phyloP scores from a whole-genome alignment of 2,888 invertebrate species.

The Drosophila stalkeri region DNA sequence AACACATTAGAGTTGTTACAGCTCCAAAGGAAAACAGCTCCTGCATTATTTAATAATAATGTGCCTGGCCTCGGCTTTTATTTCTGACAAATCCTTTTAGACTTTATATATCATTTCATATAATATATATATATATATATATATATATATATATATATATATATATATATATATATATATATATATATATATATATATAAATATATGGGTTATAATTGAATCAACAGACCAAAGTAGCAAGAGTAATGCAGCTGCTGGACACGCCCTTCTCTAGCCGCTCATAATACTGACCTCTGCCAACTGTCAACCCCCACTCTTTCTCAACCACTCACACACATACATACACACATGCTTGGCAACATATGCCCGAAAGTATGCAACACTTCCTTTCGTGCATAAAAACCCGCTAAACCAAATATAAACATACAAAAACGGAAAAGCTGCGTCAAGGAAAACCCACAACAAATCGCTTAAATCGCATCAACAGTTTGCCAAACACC shows the following conservation, averaged over 20 bases:
- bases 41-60: slow-evolving; percentile 72
- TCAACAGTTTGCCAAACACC: slow-evolving; percentile 77
- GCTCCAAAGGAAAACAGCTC: slow-evolving; percentile 45
- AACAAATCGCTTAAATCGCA: slow-evolving; percentile 81
- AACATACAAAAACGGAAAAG: slow-evolving; percentile 44
- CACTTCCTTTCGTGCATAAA: slow-evolving; percentile 55
- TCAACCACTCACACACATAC: slow-evolving; percentile 9
- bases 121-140: too few species aligned
- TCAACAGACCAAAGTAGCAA: slow-evolving; percentile 41
- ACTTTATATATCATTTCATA: slow-evolving; percentile 22
- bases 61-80: slow-evolving; percentile 20
- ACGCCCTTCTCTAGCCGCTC: slow-evolving; percentile 26
- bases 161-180: slow-evolving; percentile 24
- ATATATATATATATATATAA: slow-evolving; percentile 25
- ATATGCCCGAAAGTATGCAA: slow-evolving; percentile 63
- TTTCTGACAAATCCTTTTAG: slow-evolving; percentile 70
- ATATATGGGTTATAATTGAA: slow-evolving; percentile 69
- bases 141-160: neutral
- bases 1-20: slow-evolving; percentile 59
- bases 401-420: slow-evolving; percentile 60
- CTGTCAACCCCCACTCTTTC: slow-evolving; percentile 11
- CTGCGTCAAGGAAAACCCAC: slow-evolving; percentile 63
- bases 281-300: slow-evolving; percentile 58
- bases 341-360: slow-evolving; percentile 25
- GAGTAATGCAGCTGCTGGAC: slow-evolving; percentile 20